Evolutionary conservation across 2,888 invertebrate species (phyloP).

Genomic region (Amiota mariae): DNA sequence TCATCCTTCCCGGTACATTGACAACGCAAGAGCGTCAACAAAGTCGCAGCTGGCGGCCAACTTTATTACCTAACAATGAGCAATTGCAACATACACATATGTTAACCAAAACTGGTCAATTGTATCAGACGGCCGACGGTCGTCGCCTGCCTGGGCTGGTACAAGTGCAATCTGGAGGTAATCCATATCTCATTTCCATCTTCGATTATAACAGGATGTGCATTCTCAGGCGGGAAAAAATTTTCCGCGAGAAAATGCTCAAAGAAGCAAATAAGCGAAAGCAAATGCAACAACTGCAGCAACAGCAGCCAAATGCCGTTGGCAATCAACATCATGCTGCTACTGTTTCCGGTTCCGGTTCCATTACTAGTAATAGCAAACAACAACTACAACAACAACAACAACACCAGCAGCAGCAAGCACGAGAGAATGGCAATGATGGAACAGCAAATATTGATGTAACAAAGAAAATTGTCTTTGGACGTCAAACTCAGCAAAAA

Average conservation of each 20-base stretch:
- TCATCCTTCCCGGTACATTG: conserved; percentile 70
- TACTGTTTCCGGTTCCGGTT: conserved; percentile 22
- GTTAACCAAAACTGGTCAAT: conserved; percentile 66
- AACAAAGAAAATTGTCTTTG: neutral
- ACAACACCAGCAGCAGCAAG: conserved; percentile 51
- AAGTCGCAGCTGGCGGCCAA: conserved; percentile 82
- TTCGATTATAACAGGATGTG: conserved; percentile 88
- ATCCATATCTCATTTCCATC: conserved; percentile 84
- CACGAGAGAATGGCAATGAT: conserved; percentile 14
- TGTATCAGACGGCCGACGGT: conserved; percentile 77
- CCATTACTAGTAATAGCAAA: conserved; percentile 56
- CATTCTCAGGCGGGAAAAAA: conserved; percentile 80
- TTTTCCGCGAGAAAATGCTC: conserved; percentile 77
- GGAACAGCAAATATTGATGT: conserved; percentile 31
- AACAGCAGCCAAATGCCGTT: conserved; percentile 36
- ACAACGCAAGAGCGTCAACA: conserved; percentile 73
- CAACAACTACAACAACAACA: conserved; percentile 56
- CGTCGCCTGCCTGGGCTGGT: conserved; percentile 79
- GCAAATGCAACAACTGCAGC: conserved; percentile 47
- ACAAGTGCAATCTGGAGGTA: conserved; percentile 85
- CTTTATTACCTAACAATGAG: conserved; percentile 79
- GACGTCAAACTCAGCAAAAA: conserved; percentile 40
- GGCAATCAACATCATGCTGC: conserved; percentile 30
- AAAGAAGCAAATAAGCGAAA: conserved; percentile 58
- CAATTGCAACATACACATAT: conserved; percentile 58